phyloP scores from a whole-genome alignment of 2,888 invertebrate species.

The Deilephila porcellus region DNA sequence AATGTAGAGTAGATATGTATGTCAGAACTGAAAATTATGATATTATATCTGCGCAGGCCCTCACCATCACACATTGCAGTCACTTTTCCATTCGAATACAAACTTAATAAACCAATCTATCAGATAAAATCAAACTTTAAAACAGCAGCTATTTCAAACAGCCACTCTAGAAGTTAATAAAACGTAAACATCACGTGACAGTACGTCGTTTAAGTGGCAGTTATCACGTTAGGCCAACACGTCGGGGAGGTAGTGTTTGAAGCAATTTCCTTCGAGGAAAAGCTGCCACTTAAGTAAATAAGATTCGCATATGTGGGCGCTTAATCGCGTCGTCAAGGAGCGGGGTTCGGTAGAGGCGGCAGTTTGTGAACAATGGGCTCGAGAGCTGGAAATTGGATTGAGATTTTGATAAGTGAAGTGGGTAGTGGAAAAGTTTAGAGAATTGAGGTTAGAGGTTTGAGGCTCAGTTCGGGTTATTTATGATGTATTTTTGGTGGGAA shows the following conservation, averaged over 20 bases:
- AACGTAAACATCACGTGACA: background rate
- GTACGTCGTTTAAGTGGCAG: conserved; percentile 46
- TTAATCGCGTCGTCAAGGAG: conserved; percentile 35
- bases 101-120: too few species aligned
- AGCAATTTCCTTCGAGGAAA: conserved; percentile 53
- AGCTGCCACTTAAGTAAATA: conserved; percentile 53
- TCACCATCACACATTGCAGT: too few species aligned
- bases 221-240: conserved; percentile 46
- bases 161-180: background rate
- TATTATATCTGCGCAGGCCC: too few species aligned
- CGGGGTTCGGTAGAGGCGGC: conserved; percentile 19
- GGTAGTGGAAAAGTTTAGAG: too few species aligned
- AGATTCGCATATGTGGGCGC: conserved; percentile 50
- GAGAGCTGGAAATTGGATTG: background rate
- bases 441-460: too few species aligned
- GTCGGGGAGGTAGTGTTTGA: conserved; percentile 44
- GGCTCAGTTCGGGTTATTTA: too few species aligned
- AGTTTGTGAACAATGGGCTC: background rate
- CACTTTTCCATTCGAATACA: too few species aligned
- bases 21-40: too few species aligned
- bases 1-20: too few species aligned
- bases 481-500: too few species aligned
- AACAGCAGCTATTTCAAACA: background rate
- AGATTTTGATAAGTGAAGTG: background rate
- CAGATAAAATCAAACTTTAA: background rate